Base-by-base conservation (phyloP, 2,113 vertebrate genomes). In the Pachypanchax playfairii region DNA sequence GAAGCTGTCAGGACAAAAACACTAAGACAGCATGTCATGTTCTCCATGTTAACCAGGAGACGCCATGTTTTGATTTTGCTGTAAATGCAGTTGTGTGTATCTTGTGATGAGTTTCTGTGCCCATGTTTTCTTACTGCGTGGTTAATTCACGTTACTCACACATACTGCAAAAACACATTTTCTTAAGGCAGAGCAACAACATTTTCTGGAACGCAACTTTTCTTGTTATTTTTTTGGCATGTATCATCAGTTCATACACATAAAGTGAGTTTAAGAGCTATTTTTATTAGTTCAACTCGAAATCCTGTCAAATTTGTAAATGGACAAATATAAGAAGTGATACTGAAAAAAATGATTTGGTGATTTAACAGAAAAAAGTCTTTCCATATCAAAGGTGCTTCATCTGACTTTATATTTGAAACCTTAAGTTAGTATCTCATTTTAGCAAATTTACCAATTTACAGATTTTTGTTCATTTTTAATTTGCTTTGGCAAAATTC, bases 1-100 rank as follows among this genome's bases (percentile, higher is more conserved):
- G 88, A 49, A 77, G 70, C 86, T 85, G 85, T 89, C 86, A 82
- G 42, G 26, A 70, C 46, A 70, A 47, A 77, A 77, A 73, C 6
- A 7, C 67, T 35, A 68, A 38, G 71, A 82, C 48, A 49, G 63
- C 70, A 75, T 78, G 79, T 82, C 63, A 63, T 68, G 63, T 77
- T 73, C 18, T 21, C 67, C 73, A 35, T 38, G 61, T 80, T 17
- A 36, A 50, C 48, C 24, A 24, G 70, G 42, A 46, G 47, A 74
- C 73, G 63, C 78, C 71, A 54, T 79, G 65, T 85, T 17, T 85
- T 82, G 82, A 86, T 74, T 80, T 65, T 60, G n/a, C 59, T 43
- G 72, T 42, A 65, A 74, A 74, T 50, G 24, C 35, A 54, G 47
- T 55, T 38, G 12, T 50, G 43, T 65, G 49, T 65, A 53, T 49